A percentile compares a stretch with the other conserved stretches of the same genome.
phyloP scores from a whole-genome alignment of 2,113 vertebrate genomes.

The Tamias sibiricus region DNA sequence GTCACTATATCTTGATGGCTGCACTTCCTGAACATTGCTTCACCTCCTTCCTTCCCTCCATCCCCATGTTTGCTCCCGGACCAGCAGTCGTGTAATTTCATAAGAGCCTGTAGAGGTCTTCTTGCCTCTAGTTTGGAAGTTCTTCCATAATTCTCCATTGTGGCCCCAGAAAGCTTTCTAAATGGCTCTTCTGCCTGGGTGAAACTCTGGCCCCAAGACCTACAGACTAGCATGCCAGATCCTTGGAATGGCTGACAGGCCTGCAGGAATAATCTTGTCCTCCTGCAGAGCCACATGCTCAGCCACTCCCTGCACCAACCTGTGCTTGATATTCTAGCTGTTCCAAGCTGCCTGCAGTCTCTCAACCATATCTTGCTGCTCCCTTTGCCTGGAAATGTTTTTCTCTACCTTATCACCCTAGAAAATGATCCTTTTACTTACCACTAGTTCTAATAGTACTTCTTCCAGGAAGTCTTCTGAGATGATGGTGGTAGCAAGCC shows the following conservation, averaged over 20 bases:
- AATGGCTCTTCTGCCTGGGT: neutral
- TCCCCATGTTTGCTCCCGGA: neutral
- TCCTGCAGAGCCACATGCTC: neutral
- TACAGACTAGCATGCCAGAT: neutral
- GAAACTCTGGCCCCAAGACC: neutral
- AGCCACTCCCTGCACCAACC: neutral
- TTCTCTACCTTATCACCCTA: neutral
- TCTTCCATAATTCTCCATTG: neutral
- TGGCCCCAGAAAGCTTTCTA: neutral
- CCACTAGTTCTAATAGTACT: neutral
- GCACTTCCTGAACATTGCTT: neutral
- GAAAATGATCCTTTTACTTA: neutral
- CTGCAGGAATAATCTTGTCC: neutral
- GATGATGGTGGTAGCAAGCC: neutral
- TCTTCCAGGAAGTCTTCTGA: neutral
- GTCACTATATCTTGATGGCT: neutral
- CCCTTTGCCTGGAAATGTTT: neutral
- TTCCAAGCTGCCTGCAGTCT: neutral
- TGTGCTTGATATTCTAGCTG: neutral
- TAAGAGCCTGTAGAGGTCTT: neutral
- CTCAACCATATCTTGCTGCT: neutral
- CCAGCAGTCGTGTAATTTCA: neutral
- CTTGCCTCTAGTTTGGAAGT: neutral
- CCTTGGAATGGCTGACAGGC: neutral
- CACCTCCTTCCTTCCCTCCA: neutral